Base-by-base conservation (phyloP, 2,888 invertebrate species). In the Petrolisthes manimaculis region DNA sequence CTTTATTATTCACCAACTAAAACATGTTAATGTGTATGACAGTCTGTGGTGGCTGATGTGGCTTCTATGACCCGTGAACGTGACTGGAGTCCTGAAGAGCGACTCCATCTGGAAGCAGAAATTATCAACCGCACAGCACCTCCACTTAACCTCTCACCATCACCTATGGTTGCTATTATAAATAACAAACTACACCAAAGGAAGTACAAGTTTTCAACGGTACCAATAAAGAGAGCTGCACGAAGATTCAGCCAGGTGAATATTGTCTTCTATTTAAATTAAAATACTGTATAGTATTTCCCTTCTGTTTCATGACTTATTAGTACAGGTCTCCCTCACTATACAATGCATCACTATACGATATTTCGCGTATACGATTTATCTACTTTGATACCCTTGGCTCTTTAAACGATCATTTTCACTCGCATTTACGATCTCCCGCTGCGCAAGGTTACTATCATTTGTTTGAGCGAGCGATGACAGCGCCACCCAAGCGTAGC, bases 91-190 rank as follows among this genome's bases (percentile, higher is more conserved):
- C 95, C 95, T 53, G 96, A 97, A 91, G 97, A 97, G 92, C 94
- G 95, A 89, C 94, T 96, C 86, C 94, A 95, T 83, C 93, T 97
- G 88, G 98, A 98, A 93, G 96, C 97, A 91, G 96, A 97, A 92
- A 93, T 98, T 89, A 95, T 98, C 71, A 95, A 97, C 92, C 96
- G 97, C 18, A 96, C 97, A 5, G 95, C 96, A 91, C 97, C 97
- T 18, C 97, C 96, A 5, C 94, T 98, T 67, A 98, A 97, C 93
- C 94, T 98, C 84, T 97, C 98, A 93, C 97, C 98, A 4, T 95
- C 96, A 92, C 97, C 97, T 3, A 95, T 96, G 54, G 96, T 97
- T 75, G 96, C 96, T 55, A 93, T 96, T 83, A 94, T 96, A 88
- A 95, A 96, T 56, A 96, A 97, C 83, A 89, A 89, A 78, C 83